Base-by-base conservation (phyloP, 2,888 invertebrate genomes). In the Lymantria dispar region DNA sequence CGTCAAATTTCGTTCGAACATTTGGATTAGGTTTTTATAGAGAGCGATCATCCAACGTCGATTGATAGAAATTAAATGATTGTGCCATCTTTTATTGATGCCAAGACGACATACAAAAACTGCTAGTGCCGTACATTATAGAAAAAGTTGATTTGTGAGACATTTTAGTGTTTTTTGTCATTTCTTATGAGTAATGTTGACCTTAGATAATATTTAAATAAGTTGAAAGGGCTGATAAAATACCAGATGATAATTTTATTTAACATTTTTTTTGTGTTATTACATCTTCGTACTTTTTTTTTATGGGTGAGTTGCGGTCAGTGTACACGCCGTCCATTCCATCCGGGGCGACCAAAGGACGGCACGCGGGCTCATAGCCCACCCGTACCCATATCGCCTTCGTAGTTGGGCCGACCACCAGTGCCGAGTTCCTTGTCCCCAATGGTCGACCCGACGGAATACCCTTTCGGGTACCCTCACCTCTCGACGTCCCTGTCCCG, bases 11-110 rank as follows among this genome's bases (percentile, higher is more conserved):
- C 65, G 62, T 69, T 69, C 61, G 72, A 73, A 77, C 80, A 78
- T 75, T 81, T 81, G 86, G 87, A 88, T 88, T 86, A 83, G 66
- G 64, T 86, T 87, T 87, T 87, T 87, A 66, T 81, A 49, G 58
- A 67, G 63, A 45, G 56, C 75, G 76, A 78, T 80, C 73, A 80
- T 80, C 80, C 69, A 68, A 63, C 73, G 3, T 75, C 71, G 74
- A 80, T 77, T 74, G 65, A 66, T 75, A 70, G 70, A 75, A 76
- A 76, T 71, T 70, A 68, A 74, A 76, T 70, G 63, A 62, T 43
- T 51, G 53, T 60, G 39, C 47, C 55, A 50, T 52, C 48, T 46
- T 44, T 46, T 43, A 59, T 57, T 54, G 47, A 47, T 42, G 43
- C 45, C 43, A 60, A 64, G 47, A 62, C 51, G 54, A 48, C 47